Percentiles rank a stretch among this genome's conserved stretches.
Conservation (phyloP, 1,140 invertebrate species). For the Mesaphorura yosii region DNA sequence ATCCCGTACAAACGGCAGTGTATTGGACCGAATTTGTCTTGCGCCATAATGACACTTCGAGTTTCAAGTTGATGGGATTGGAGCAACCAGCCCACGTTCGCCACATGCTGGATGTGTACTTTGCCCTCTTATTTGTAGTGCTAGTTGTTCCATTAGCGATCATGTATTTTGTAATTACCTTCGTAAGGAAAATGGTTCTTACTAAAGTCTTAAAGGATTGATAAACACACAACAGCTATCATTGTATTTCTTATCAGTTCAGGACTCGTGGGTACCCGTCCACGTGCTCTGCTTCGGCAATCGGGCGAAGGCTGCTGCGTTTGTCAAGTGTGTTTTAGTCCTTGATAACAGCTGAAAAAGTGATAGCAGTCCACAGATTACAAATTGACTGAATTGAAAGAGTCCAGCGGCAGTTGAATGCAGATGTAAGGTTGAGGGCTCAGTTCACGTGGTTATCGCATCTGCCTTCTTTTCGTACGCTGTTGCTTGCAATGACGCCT, state of each 20-base stretch:
- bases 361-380: background rate
- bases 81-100: no score
- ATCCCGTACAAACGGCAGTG: slow-evolving; percentile 31
- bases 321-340: background rate
- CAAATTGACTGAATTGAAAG: background rate
- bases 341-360: background rate
- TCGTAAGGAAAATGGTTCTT: no score
- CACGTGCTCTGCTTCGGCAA: no score
- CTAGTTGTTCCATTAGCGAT: no score
- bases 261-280: background rate
- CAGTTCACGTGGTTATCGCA: background rate
- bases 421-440: background rate
- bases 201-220: background rate
- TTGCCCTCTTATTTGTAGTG: no score
- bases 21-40: slow-evolving; percentile 36
- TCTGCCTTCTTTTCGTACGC: background rate
- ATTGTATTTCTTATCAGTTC: background rate
- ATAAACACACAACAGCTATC: background rate
- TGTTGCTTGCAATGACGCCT: background rate
- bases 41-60: slow-evolving; percentile 30
- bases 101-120: no score
- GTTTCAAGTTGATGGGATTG: no score
- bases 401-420: no score
- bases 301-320: no score
- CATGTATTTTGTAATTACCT: no score